phyloP scores from a whole-genome alignment of 2,888 invertebrate genomes.

The Nemoura dubitans region DNA sequence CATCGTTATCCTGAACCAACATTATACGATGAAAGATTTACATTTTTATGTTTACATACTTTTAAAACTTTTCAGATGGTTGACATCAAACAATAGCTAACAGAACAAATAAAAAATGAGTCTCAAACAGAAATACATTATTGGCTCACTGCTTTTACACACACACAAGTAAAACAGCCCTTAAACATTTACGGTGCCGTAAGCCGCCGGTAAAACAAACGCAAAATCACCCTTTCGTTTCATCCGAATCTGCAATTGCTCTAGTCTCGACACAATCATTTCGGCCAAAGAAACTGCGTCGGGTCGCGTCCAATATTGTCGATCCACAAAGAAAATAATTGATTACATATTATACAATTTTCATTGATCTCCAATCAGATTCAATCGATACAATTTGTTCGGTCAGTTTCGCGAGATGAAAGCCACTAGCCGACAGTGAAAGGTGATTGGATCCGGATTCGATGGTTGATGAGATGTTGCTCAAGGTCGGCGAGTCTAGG shows the following conservation, averaged over 20 bases:
- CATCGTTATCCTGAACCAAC: too few species aligned
- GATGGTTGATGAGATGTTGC: not conserved
- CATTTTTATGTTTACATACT: too few species aligned
- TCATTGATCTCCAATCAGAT: conserved; percentile 19
- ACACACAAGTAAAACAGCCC: too few species aligned
- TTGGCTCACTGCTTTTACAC: too few species aligned
- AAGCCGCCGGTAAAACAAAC: not conserved
- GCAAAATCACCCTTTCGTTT: not conserved
- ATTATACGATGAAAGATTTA: too few species aligned
- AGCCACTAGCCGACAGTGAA: not conserved
- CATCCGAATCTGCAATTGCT: too few species aligned
- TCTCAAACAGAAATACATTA: too few species aligned
- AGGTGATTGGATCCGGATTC: not conserved
- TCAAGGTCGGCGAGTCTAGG: not conserved
- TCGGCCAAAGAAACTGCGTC: not conserved
- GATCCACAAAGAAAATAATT: conserved; percentile 44
- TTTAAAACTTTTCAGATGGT: too few species aligned
- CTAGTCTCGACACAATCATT: not conserved
- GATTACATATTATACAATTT: not conserved
- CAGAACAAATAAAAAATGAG: too few species aligned
- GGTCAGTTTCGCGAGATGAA: not conserved
- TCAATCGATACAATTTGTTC: not conserved
- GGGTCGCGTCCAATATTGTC: conserved; percentile 44
- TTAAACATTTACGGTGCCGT: too few species aligned
- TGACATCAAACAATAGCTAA: too few species aligned